Evolutionary conservation across 2,888 invertebrate species (phyloP), one percentile per base, ranked within the genome.

Genomic region (Chymomyza procnemis): DNA sequence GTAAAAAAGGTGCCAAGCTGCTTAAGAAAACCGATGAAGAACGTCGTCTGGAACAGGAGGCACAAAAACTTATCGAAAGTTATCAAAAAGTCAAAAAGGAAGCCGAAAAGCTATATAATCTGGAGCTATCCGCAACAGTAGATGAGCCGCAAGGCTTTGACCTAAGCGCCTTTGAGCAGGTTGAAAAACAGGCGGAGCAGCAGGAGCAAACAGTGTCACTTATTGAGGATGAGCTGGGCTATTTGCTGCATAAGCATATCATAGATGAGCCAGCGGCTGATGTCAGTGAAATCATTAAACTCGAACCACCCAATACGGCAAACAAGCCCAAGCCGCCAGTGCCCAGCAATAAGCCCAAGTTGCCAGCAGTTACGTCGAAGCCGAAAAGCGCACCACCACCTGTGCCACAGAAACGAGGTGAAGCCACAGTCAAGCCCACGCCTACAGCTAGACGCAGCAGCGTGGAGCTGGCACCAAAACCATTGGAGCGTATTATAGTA

Each of bases 401-500:
- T 1, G 80, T 88, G 65, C 89, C 89, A 4, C 88, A 76, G 34
- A 89, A 88, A 19, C 74, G 89, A 52, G 77, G 72, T 16, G 87
- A 83, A 19, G n/a, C 73, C 6, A 22, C 66, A 1, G 47, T 21
- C 8, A 81, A 78, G 22, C 85, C 88, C 12, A 88, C 80, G 58
- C 88, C 88, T 21, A 80, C 74, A 14, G 81, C 83, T 18, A 66
- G 87, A 54, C 79, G 82, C 63, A 74, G 77, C 65, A 79, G 85
- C 26, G 21, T 79, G 30, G 84, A 84, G 26, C 22, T 67, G 56
- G 69, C 78, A 22, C 78, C 87, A 46, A 85, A 88, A 71, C 90
- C 89, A 14, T 71, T 91, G 64, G 90, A 91, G 76, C 89, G 90
- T 63, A 90, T 91, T 66, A 91, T 91, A 70, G 88, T 91, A 63